These are phyloP conservation scores for Tenthredo amoena DNA, from an alignment of 2,888 invertebrate species.

Conservation along the genomic window DNA sequence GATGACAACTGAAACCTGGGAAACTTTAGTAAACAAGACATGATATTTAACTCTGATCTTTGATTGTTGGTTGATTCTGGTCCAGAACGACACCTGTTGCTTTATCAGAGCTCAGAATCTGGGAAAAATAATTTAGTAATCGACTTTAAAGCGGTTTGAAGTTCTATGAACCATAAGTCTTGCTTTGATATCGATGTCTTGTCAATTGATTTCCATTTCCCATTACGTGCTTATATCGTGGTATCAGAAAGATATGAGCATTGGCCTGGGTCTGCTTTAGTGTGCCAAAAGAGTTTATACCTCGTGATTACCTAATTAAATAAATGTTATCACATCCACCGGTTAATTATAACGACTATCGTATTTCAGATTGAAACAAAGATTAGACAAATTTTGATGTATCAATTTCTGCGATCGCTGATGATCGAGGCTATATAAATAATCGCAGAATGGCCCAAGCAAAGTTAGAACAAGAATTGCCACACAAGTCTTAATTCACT, in stretches of 20 bases:
- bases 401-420: not conserved
- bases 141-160: too few relatives aligned
- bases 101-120: not conserved
- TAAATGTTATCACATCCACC: not conserved
- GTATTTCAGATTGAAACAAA: not conserved
- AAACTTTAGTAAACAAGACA: not conserved
- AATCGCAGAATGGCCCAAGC: not conserved
- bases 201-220: not conserved
- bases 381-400: constrained; percentile 12
- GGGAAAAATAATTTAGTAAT: too few relatives aligned
- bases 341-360: not conserved
- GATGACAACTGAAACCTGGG: too few relatives aligned
- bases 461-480: not conserved
- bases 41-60: not conserved
- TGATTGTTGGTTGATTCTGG: not conserved
- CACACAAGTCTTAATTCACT: not conserved
- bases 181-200: not conserved
- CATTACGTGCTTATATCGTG: not conserved
- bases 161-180: too few relatives aligned
- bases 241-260: not conserved
- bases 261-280: not conserved
- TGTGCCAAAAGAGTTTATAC: not conserved
- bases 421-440: not conserved
- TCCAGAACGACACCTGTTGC: not conserved
- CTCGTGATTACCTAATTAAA: not conserved